Conservation (phyloP, 2,888 invertebrate genomes). For the Lucinisca nassula region DNA sequence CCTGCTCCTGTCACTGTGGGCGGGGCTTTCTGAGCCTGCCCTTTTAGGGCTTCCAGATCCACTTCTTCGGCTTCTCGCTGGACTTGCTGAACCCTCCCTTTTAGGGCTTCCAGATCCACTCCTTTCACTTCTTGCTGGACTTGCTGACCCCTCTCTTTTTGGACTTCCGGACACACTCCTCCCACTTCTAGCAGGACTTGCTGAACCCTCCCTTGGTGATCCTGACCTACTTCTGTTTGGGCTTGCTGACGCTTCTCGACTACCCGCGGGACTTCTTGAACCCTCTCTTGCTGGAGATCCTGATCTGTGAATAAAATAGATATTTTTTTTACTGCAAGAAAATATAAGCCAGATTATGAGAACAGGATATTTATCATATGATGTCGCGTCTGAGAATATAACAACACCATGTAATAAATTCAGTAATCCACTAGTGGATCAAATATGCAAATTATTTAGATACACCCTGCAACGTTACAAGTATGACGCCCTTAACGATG, state of each 20-base stretch:
- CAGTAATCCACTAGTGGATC: too few relatives aligned
- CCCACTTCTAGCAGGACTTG: slow-evolving; percentile 61
- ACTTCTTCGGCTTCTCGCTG: slow-evolving; percentile 51
- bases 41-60: slow-evolving; percentile 52
- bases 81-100: slow-evolving; percentile 56
- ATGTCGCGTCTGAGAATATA: too few relatives aligned
- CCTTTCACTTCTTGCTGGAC: slow-evolving; percentile 22
- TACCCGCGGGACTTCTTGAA: slow-evolving; percentile 29
- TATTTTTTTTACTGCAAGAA: too few relatives aligned
- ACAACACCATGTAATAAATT: too few relatives aligned
- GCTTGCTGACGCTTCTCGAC: slow-evolving; percentile 47
- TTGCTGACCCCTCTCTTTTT: slow-evolving; percentile 47
- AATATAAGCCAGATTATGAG: too few relatives aligned
- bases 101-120: slow-evolving; percentile 62
- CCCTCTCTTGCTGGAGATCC: slow-evolving; percentile 18
- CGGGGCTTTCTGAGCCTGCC: slow-evolving; percentile 56
- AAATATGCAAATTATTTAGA: too few relatives aligned
- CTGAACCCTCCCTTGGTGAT: slow-evolving; percentile 58
- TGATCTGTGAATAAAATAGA: neutral
- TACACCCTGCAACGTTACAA: too few relatives aligned
- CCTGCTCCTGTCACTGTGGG: slow-evolving; percentile 48
- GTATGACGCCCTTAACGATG: too few relatives aligned
- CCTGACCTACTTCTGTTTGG: slow-evolving; percentile 49
- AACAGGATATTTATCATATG: too few relatives aligned
- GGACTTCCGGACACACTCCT: slow-evolving; percentile 59